These are phyloP conservation scores for Auanema freiburgensis DNA, from an alignment of 2,888 invertebrate species.

Conservation along the genomic window DNA sequence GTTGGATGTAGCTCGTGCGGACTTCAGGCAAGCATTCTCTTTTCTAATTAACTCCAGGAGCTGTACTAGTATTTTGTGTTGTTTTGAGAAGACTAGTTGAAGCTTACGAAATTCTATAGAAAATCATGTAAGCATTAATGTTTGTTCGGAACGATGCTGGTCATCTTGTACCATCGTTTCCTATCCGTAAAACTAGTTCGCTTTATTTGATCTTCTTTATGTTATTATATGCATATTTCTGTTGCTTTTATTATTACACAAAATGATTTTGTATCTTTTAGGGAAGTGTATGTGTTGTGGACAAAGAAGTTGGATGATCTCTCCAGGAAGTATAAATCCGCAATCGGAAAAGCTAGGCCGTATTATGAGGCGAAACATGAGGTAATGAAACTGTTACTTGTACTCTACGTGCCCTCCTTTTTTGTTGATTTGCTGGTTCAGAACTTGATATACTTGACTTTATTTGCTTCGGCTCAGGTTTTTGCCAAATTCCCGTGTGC, in stretches of 20 bases:
- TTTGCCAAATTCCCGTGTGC: no score
- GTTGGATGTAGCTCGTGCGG: slow-evolving; percentile 63
- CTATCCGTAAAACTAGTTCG: slow-evolving; percentile 1
- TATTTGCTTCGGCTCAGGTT: no score
- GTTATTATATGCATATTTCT: neutral
- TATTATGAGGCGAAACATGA: slow-evolving; percentile 60
- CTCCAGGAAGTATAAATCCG: slow-evolving; percentile 58
- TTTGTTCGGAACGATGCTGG: neutral
- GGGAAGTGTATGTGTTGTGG: slow-evolving; percentile 56
- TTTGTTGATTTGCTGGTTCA: neutral
- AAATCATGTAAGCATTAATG: no score
- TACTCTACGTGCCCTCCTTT: neutral
- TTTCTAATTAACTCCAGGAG: no score
- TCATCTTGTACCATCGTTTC: neutral
- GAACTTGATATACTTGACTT: no score
- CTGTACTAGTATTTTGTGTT: no score
- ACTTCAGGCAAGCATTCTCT: slow-evolving; percentile 37
- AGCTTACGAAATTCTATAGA: no score
- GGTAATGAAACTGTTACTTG: slow-evolving; percentile 24
- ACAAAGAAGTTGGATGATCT: slow-evolving; percentile 58
- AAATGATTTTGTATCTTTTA: slow-evolving; percentile 24
- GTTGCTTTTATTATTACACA: neutral
- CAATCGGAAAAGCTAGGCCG: slow-evolving; percentile 61
- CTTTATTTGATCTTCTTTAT: neutral
- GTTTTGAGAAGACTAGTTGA: no score